A percentile compares a stretch with the other conserved stretches of the same genome.
phyloP scores from a whole-genome alignment of 2,113 vertebrate genomes.

The Hypocryptadius cinnamomeus region DNA sequence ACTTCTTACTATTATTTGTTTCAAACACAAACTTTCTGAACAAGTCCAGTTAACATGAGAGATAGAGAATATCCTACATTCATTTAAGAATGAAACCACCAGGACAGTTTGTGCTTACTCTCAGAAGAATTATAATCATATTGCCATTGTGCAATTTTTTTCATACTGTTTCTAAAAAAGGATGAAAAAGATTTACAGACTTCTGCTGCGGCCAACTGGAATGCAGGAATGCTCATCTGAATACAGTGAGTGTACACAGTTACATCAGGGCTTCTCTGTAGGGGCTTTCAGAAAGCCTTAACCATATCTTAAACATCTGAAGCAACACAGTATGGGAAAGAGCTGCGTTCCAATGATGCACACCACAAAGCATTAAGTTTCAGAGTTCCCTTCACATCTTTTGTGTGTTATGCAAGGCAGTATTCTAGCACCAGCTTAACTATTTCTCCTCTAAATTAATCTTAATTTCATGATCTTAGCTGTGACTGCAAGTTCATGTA shows the following conservation, averaged over 20 bases:
- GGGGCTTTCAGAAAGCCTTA: slow-evolving; percentile 28
- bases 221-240: slow-evolving; percentile 24
- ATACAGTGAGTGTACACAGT: not conserved
- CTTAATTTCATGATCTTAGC: not conserved
- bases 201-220: not conserved
- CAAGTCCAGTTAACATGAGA: not conserved
- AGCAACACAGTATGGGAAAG: slow-evolving; percentile 8
- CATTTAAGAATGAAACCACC: not conserved
- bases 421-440: not conserved
- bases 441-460: not conserved
- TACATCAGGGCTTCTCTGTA: slow-evolving; percentile 17
- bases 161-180: slow-evolving; percentile 25
- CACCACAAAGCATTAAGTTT: slow-evolving; percentile 27
- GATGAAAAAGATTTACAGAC: slow-evolving; percentile 16
- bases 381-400: slow-evolving; percentile 5
- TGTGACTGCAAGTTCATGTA: not conserved
- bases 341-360: slow-evolving; percentile 4
- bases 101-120: not conserved
- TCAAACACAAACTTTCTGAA: not conserved
- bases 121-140: not conserved
- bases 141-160: not conserved
- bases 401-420: not conserved
- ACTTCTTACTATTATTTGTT: not conserved
- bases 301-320: slow-evolving; percentile 25
- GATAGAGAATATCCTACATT: not conserved